Evolutionary conservation across 2,888 invertebrate genomes (phyloP).

Genomic region (Pterobdella sp.): DNA sequence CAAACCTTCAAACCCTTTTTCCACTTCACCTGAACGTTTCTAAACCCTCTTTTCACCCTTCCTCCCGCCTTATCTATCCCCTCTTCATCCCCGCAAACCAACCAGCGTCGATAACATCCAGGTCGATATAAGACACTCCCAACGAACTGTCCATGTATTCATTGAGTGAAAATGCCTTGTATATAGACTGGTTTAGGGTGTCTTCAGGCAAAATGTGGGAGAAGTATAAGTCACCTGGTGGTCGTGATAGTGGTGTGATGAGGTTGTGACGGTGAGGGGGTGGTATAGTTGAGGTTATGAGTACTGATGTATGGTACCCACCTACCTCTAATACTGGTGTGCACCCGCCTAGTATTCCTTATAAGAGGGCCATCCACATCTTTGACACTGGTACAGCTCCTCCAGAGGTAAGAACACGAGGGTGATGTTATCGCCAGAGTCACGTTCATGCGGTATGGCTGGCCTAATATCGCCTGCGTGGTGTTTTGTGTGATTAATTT

Average conservation of each 20-base stretch:
- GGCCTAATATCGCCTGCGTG: too few relatives aligned
- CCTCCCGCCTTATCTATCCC: too few relatives aligned
- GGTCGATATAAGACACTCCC: not conserved
- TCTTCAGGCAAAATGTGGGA: slow-evolving; percentile 3
- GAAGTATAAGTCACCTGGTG: slow-evolving; percentile 13
- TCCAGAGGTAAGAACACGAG: too few relatives aligned
- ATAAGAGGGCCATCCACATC: too few relatives aligned
- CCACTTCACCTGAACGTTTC: not conserved
- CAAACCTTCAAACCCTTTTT: not conserved
- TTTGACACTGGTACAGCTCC: too few relatives aligned
- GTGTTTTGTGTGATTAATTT: too few relatives aligned
- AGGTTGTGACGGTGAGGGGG: not conserved
- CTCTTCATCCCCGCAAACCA: not conserved
- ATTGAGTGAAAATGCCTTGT: not conserved
- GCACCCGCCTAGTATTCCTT: too few relatives aligned
- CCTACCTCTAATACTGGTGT: too few relatives aligned
- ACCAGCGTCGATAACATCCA: not conserved
- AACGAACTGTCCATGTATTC: not conserved
- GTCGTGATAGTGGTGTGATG: not conserved
- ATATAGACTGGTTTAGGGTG: not conserved
- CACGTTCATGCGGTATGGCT: too few relatives aligned
- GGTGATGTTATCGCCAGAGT: too few relatives aligned
- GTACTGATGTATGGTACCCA: not conserved
- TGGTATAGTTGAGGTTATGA: not conserved
- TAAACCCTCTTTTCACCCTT: too few relatives aligned